Base-by-base conservation (phyloP, 2,113 vertebrate species). In the Ascaphus truei region DNA sequence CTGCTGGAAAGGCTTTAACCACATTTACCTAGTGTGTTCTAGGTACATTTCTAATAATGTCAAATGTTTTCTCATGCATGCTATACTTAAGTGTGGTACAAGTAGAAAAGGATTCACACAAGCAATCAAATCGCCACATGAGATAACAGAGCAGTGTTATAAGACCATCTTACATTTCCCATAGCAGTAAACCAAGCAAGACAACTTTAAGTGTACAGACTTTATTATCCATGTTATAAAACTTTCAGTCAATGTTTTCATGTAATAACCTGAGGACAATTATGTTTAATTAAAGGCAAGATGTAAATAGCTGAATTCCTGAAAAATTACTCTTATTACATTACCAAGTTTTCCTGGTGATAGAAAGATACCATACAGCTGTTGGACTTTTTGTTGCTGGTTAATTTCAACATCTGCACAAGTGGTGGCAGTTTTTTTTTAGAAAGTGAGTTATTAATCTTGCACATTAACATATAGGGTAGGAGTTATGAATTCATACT, bases 201-300 rank as follows among this genome's bases (percentile, higher is more conserved):
- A n/a, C n/a, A 29, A 53, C 26, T 43, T 29, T 66, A 57, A 47
- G 39, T 58, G 27, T 68, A 58, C 13, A 36, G 39, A 58, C 30
- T 68, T 68, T 68, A 68, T 68, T 68, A 58, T 47, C 8, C 4
- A 9, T 47, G 30, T 48, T 68, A 37, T 57, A 48, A 48, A 58
- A 68, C 36, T 31, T 47, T 9, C 53, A 15, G 37, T 30, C 12
- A 45, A 26, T 58, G 52, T 48, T 47, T 30, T 4, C 15, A 16
- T 26, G 27, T 5, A 36, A 47, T 36, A 48, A 68, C 37, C 27
- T 13, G 39, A 53, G 34, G 22, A 7, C 12, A 11, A 47, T 11
- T 41, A 15, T 52, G 11, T 4, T n/a, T 45, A n/a, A n/a, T 50
- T 37, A 18, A 57, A 68, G 30, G 23, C 53, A 57, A 45, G 36